phyloP scores from a whole-genome alignment of 2,113 vertebrate genomes.

The Triplophysa rosa region DNA sequence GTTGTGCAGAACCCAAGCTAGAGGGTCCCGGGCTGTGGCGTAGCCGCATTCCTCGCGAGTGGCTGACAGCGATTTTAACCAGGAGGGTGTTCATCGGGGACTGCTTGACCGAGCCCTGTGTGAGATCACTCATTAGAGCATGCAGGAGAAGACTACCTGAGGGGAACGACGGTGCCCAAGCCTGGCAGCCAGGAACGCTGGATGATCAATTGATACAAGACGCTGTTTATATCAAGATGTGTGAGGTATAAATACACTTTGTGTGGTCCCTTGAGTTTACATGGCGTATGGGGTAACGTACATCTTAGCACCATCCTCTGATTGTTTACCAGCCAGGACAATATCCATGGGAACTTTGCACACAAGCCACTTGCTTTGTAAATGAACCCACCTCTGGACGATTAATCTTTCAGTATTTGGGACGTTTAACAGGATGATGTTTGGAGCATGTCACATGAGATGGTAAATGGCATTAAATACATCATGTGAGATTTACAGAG shows the following conservation, averaged over 20 bases:
- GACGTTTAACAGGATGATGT: conserved; percentile 43
- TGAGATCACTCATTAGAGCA: conserved; percentile 73
- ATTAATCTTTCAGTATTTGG: conserved; percentile 53
- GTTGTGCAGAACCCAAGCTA: conserved; percentile 26
- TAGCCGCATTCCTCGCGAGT: conserved; percentile 71
- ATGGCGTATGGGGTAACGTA: conserved; percentile 53
- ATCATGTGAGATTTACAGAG: conserved; percentile 48
- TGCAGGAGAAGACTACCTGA: conserved; percentile 23
- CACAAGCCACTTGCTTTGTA: conserved; percentile 25
- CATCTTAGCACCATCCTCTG: conserved; percentile 36
- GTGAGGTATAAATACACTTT: conserved; percentile 74
- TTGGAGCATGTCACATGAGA: conserved; percentile 47
- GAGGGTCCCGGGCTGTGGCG: conserved; percentile 57
- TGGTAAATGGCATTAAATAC: conserved; percentile 44
- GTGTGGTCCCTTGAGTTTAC: conserved; percentile 70
- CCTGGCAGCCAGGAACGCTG: conserved; percentile 43
- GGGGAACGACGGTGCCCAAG: conserved; percentile 29
- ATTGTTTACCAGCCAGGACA: conserved; percentile 56
- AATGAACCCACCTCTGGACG: conserved; percentile 36
- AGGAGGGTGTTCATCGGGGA: conserved; percentile 64
- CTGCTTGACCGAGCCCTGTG: conserved; percentile 65
- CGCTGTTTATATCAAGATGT: conserved; percentile 65
- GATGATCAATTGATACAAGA: conserved; percentile 66
- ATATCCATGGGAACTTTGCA: conserved; percentile 51
- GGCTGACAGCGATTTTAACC: conserved; percentile 70